These are phyloP conservation scores for Zaprionus camerounensis DNA, from an alignment of 1,140 invertebrate species.

Conservation along the genomic window DNA sequence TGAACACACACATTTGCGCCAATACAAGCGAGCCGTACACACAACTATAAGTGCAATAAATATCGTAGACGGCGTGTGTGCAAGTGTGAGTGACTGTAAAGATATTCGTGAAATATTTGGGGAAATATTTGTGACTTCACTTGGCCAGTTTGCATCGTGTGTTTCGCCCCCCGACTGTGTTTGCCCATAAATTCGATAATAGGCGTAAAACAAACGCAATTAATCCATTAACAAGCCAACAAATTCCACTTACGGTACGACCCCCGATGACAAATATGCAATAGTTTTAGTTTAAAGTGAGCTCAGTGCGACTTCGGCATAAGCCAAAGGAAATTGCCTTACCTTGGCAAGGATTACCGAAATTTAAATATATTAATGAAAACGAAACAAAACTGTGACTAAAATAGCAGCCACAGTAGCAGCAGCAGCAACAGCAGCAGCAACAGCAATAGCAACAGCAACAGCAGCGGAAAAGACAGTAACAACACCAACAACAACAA, in stretches of 20 bases:
- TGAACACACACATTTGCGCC: conserved; percentile 17
- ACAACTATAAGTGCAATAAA: conserved; percentile 27
- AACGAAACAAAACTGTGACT: conserved; percentile 44
- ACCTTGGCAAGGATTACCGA: conserved; percentile 52
- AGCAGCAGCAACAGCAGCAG: conserved; percentile 28
- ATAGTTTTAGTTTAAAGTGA: conserved; percentile 12
- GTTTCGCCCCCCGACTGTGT: not conserved
- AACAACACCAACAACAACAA: conserved; percentile 44
- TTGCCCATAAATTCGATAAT: not conserved
- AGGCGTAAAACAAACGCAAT: conserved; percentile 10
- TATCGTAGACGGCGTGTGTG: conserved; percentile 16
- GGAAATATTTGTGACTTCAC: conserved; percentile 26
- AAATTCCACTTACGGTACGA: not conserved
- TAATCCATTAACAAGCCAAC: conserved; percentile 13
- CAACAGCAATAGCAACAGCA: conserved; percentile 46
- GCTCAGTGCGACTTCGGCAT: not conserved
- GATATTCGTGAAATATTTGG: conserved; percentile 36
- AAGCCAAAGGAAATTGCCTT: conserved; percentile 29
- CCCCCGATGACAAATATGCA: conserved; percentile 1
- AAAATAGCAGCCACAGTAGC: conserved; percentile 59
- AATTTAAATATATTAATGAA: conserved; percentile 62
- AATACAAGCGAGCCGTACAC: conserved; percentile 13
- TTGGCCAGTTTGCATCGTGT: not conserved
- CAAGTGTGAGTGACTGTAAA: conserved; percentile 22
- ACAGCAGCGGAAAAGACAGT: conserved; percentile 39